These are phyloP conservation scores for Hippocampus barbouri DNA, from an alignment of 2,113 vertebrate species.

Conservation along the genomic window DNA sequence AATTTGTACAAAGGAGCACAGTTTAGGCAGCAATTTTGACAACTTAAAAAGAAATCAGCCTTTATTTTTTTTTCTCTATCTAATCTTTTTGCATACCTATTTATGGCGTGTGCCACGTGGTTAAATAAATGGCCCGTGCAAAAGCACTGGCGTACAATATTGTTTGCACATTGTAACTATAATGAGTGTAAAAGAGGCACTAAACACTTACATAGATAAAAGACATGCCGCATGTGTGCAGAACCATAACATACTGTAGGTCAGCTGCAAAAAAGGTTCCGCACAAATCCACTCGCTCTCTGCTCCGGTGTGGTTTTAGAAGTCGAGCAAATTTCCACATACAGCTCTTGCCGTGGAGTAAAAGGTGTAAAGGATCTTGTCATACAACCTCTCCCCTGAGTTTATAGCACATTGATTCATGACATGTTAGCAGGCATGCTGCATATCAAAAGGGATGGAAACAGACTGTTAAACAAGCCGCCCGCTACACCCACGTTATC, in stretches of 20 bases:
- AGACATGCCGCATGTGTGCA: slow-evolving; percentile 1
- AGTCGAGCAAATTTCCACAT: background rate
- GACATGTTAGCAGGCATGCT: slow-evolving; percentile 46
- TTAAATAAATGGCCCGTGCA: slow-evolving; percentile 8
- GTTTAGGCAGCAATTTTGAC: background rate
- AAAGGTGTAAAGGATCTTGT: slow-evolving; percentile 21
- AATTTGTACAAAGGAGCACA: background rate
- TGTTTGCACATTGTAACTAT: slow-evolving; percentile 6
- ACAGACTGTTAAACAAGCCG: slow-evolving; percentile 59
- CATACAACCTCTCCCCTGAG: slow-evolving; percentile 11
- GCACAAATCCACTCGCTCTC: background rate
- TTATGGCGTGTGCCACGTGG: slow-evolving; percentile 1
- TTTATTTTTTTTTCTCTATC: background rate
- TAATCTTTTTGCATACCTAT: background rate
- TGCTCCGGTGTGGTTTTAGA: background rate
- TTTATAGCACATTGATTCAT: slow-evolving; percentile 34
- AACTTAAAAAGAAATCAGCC: slow-evolving; percentile 2
- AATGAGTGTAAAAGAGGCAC: slow-evolving; percentile 1
- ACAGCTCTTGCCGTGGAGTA: slow-evolving; percentile 2
- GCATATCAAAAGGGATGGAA: slow-evolving; percentile 55
- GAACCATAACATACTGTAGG: background rate
- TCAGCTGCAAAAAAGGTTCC: slow-evolving; percentile 1
- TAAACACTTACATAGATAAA: slow-evolving; percentile 6
- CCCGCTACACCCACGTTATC: slow-evolving; percentile 47
- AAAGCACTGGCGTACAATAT: background rate